Base-by-base conservation (phyloP, 92 coral and sea anemone genomes). In the Hydrozoanthus gracilis region DNA sequence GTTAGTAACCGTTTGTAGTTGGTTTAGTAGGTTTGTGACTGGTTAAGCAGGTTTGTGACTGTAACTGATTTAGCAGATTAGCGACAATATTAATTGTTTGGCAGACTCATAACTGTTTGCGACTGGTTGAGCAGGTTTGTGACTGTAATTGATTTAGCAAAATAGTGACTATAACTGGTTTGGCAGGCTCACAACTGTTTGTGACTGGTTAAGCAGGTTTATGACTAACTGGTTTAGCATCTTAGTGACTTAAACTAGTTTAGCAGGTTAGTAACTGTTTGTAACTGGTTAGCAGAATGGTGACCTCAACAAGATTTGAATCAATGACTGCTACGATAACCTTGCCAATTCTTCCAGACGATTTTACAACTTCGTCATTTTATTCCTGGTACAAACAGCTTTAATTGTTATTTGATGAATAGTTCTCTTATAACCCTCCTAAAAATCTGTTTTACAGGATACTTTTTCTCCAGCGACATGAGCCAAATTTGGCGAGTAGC, bases 401-500 rank as follows among this genome's bases (percentile, higher is more conserved):
- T 73, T 51, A 6, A 74, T 27, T 27, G 39, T 2, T 27, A 27
- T 27, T 27, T 27, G 39, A 27, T 27, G 0, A 68, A 68, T 68
- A 35, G n/a, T 11, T 14, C 4, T 16, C 55, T 8, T 73, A 16
- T 13, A 3, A 12, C 55, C 13, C 18, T 17, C 10, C 10, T 44
- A 2, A 48, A 4, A 48, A 4, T 75, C 0, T 68, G 27, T 68
- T 68, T 68, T 68, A 8, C 14, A 96, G 99, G 98, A 7, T 96
- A 95, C 73, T 96, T 96, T 74, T 96, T 86, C 91, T 96, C 99
- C 7, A 92, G 93, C 88, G 98, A 96, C 86, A 84, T 90, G 69
- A 85, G 98, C 73, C 99, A 96, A 86, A 93, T 96, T 54, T 96
- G 99, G 99, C 95, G 99, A 3, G 98, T 96, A 3, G 95, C 95